Base-by-base conservation (phyloP, 2,888 invertebrate species). In the Netelia virgata region DNA sequence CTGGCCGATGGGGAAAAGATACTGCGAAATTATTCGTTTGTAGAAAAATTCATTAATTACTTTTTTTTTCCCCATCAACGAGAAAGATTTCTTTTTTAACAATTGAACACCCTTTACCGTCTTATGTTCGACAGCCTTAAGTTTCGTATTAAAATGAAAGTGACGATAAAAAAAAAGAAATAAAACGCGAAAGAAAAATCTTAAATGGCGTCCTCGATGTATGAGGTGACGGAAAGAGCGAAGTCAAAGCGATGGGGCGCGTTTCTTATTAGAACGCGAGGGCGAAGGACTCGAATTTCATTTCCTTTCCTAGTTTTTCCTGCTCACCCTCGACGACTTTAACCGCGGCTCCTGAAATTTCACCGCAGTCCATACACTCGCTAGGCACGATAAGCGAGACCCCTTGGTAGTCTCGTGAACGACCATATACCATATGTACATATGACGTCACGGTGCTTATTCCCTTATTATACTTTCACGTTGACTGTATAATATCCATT, bases 401-500 rank as follows among this genome's bases (percentile, higher is more conserved):
- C 41, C 61, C 63, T 59, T 41, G 28, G 28, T 3, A 63, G 69
- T 78, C 53, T 50, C 20, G 14, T 53, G 50, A 20, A 11, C 1
- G 59, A 23, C 8, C 2, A 59, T 20, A 18, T 20, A n/a, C n/a
- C n/a, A n/a, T n/a, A n/a, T n/a, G n/a, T n/a, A 59, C 16, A 16
- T 55, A 55, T 16, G 16, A 18, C n/a, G 14, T 14, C 9, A 23
- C 23, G 69, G 70, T 18, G 14, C 0, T 23, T 41, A 78, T 78
- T 63, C 70, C 70, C 63, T 61, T 78, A 2, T 28, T 78, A 63
- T 70, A 70, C 28, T 53, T 70, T 70, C 78, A 28, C 63, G 23
- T 55, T 53, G 41, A 63, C 70, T 70, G 78, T 55, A 70, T 78
- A 78, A 78, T 78, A 78, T 78, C 70, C 63, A 70, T 55, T 63